Conservation (phyloP, 1,140 invertebrate genomes). For the Limonius californicus region DNA sequence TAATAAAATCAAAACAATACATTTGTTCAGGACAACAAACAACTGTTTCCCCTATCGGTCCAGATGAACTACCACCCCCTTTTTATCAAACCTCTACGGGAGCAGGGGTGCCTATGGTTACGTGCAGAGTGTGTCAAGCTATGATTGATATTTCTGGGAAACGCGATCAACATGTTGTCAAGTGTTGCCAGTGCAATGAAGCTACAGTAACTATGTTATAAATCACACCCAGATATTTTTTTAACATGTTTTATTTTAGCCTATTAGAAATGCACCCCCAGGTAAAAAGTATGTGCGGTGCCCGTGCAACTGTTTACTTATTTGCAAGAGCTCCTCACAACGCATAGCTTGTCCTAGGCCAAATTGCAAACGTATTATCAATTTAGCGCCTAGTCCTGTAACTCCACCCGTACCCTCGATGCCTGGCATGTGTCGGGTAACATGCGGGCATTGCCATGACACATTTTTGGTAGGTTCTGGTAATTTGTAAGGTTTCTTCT, state of each 20-base stretch:
- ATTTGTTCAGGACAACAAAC: slow-evolving; percentile 47
- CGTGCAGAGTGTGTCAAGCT: slow-evolving; percentile 93
- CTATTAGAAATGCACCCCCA: slow-evolving; percentile 94
- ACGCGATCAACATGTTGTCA: slow-evolving; percentile 94
- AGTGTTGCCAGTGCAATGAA: slow-evolving; percentile 92
- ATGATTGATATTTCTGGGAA: slow-evolving; percentile 95
- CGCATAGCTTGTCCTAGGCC: slow-evolving; percentile 94
- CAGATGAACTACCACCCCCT: slow-evolving; percentile 82
- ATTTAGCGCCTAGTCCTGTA: slow-evolving; percentile 84
- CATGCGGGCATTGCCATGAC: slow-evolving; percentile 91
- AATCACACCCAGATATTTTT: too few relatives aligned
- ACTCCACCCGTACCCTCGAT: slow-evolving; percentile 81
- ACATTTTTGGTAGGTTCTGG: slow-evolving; percentile 78
- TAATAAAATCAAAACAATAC: too few relatives aligned
- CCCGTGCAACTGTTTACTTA: slow-evolving; percentile 96
- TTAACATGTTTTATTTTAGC: slow-evolving; percentile 68
- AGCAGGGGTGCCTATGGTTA: slow-evolving; percentile 78
- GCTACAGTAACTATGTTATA: slow-evolving; percentile 91
- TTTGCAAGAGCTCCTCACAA: slow-evolving; percentile 94
- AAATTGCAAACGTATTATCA: slow-evolving; percentile 96
- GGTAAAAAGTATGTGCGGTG: slow-evolving; percentile 99
- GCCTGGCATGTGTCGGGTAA: slow-evolving; percentile 91
- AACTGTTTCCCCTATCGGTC: slow-evolving; percentile 74
- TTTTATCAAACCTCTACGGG: slow-evolving; percentile 67
- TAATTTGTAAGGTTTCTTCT: too few relatives aligned